These are phyloP conservation scores for Hemaris fuciformis DNA, from an alignment of 2,888 invertebrate genomes.

Conservation along the genomic window DNA sequence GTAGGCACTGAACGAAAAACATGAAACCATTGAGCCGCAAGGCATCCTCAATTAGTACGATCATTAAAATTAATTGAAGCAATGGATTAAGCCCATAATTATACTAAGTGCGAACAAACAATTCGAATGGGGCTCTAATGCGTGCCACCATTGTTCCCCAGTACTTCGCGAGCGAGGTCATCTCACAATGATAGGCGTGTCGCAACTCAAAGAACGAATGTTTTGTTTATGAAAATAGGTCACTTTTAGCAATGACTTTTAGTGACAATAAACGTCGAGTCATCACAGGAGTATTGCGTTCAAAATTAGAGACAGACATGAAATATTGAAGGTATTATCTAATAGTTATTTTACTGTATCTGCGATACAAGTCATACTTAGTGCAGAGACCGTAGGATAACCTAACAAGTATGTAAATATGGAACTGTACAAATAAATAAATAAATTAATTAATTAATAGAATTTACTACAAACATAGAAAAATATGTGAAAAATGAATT, in stretches of 20 bases:
- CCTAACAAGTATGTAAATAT: too few species aligned
- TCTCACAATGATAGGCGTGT: slow-evolving; percentile 13
- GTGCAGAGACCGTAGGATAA: too few species aligned
- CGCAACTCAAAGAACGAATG: not conserved
- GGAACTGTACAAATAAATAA: too few species aligned
- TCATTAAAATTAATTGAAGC: not conserved
- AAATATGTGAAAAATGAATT: too few species aligned
- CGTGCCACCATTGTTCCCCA: slow-evolving; percentile 5
- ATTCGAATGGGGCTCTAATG: not conserved
- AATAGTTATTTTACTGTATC: too few species aligned
- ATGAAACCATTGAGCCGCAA: not conserved
- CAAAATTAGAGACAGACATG: too few species aligned
- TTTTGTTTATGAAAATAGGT: slow-evolving; percentile 1
- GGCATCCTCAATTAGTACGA: not conserved
- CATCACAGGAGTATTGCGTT: not conserved
- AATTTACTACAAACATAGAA: too few species aligned
- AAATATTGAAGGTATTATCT: too few species aligned
- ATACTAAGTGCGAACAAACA: slow-evolving; percentile 9
- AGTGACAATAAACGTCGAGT: not conserved
- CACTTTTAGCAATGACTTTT: slow-evolving; percentile 3
- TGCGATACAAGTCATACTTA: too few species aligned
- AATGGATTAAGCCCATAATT: not conserved
- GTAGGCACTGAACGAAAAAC: too few species aligned
- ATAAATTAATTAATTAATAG: too few species aligned
- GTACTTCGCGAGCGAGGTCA: slow-evolving; percentile 3